A percentile compares a stretch with the other conserved stretches of the same genome.
Conservation (phyloP, 2,888 invertebrate species). For the Pycnomerus fuliginosus region DNA sequence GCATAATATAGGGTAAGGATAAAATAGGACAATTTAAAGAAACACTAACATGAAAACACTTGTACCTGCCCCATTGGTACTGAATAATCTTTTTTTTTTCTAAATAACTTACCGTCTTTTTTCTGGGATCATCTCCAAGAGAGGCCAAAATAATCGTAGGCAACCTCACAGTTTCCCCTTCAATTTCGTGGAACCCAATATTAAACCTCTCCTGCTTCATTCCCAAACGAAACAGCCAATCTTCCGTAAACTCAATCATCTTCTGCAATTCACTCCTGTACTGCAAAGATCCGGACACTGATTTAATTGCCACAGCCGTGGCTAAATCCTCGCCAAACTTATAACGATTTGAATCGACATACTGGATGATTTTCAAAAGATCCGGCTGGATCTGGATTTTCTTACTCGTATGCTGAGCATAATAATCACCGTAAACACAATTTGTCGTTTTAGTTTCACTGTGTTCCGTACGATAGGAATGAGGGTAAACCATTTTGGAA, state of each 20-base stretch:
- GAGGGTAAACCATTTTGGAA: slow-evolving; percentile 47
- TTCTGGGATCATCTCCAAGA: slow-evolving; percentile 41
- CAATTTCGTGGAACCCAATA: slow-evolving; percentile 43
- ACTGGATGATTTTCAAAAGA: slow-evolving; percentile 48
- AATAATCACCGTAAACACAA: slow-evolving; percentile 47
- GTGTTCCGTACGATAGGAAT: slow-evolving; percentile 49
- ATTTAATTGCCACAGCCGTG: slow-evolving; percentile 47
- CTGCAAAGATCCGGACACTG: slow-evolving; percentile 44
- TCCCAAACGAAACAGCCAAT: slow-evolving; percentile 48
- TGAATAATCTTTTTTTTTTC: too few relatives aligned
- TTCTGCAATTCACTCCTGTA: slow-evolving; percentile 41
- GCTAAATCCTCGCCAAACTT: slow-evolving; percentile 44
- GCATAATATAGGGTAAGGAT: too few relatives aligned
- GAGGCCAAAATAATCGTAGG: slow-evolving; percentile 50
- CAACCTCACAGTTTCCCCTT: slow-evolving; percentile 44
- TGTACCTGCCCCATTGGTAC: too few relatives aligned
- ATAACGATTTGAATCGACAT: slow-evolving; percentile 46
- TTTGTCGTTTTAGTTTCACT: slow-evolving; percentile 51
- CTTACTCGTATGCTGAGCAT: slow-evolving; percentile 36
- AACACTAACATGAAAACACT: too few relatives aligned
- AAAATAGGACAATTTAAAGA: too few relatives aligned
- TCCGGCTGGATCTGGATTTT: slow-evolving; percentile 48
- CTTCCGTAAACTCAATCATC: slow-evolving; percentile 47
- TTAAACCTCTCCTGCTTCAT: slow-evolving; percentile 51
- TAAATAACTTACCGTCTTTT: too few relatives aligned